phyloP scores from a whole-genome alignment of 2,888 invertebrate genomes.

The Fragum fragum region DNA sequence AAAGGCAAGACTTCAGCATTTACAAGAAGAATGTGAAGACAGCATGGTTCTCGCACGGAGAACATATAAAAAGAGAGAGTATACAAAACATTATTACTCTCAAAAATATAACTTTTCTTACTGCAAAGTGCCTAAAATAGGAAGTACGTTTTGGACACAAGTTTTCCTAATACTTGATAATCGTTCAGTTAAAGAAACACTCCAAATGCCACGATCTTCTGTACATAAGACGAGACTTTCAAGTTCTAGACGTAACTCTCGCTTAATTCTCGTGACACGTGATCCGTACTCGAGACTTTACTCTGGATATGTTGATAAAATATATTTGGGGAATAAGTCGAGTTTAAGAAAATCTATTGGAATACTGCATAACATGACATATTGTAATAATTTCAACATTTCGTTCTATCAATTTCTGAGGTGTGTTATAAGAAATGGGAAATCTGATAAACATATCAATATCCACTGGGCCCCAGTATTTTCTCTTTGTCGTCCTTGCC shows the following conservation, averaged over 20 bases:
- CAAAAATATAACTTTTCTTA: conserved; percentile 28
- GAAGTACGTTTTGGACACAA: conserved; percentile 48
- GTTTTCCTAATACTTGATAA: conserved; percentile 30
- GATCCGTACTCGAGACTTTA: conserved; percentile 49
- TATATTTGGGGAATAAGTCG: neutral
- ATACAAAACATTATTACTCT: conserved; percentile 1
- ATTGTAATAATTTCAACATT: conserved; percentile 25
- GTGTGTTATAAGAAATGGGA: neutral
- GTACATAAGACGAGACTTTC: conserved; percentile 9
- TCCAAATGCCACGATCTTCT: neutral
- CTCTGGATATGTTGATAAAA: conserved; percentile 50
- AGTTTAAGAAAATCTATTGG: neutral
- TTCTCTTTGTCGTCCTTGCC: conserved; percentile 40
- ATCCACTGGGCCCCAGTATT: conserved; percentile 50
- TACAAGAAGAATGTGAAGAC: neutral
- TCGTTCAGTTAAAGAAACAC: neutral
- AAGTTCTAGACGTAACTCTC: neutral
- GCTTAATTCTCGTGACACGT: conserved; percentile 44
- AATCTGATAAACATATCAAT: neutral
- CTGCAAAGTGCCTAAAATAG: conserved; percentile 48
- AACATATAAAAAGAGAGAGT: neutral
- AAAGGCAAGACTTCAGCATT: neutral
- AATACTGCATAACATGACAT: neutral
- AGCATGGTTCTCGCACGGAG: neutral
- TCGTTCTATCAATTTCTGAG: conserved; percentile 46